phyloP scores from a whole-genome alignment of 2,113 vertebrate species.

The Rhinopomastus cyanomelas region DNA sequence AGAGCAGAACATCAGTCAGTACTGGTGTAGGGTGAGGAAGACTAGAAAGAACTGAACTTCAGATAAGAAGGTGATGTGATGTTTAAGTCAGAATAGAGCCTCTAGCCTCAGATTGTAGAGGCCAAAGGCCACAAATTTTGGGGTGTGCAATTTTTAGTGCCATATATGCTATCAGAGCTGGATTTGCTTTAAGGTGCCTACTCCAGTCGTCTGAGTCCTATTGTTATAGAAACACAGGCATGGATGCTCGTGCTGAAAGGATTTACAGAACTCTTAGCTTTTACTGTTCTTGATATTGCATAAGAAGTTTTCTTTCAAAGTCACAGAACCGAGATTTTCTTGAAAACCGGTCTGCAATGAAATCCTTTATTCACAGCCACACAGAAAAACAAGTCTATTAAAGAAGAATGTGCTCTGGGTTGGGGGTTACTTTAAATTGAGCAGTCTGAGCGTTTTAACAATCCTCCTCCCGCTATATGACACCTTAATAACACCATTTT shows the following conservation, averaged over 20 bases:
- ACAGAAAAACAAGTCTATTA: neutral
- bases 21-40: neutral
- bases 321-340: neutral
- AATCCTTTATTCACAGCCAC: constrained; percentile 1
- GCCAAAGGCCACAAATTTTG: neutral
- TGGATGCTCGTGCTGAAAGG: neutral
- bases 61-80: neutral
- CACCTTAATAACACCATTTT: constrained; percentile 61
- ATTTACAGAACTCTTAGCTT: neutral
- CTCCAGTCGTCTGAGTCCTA: neutral
- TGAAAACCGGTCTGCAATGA: neutral
- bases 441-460: constrained; percentile 37
- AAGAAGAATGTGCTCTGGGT: neutral
- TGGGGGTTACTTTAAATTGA: constrained; percentile 37
- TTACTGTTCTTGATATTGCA: neutral
- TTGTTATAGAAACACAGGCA: neutral
- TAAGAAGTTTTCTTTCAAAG: neutral
- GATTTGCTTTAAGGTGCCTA: neutral
- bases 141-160: neutral
- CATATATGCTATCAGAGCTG: neutral
- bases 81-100: neutral
- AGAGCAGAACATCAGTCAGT: neutral
- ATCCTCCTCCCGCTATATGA: constrained; percentile 5
- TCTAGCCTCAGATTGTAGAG: neutral
- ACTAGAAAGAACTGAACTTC: neutral